Conservation (phyloP, 1,140 invertebrate species). For the Steinernema khuongi region DNA sequence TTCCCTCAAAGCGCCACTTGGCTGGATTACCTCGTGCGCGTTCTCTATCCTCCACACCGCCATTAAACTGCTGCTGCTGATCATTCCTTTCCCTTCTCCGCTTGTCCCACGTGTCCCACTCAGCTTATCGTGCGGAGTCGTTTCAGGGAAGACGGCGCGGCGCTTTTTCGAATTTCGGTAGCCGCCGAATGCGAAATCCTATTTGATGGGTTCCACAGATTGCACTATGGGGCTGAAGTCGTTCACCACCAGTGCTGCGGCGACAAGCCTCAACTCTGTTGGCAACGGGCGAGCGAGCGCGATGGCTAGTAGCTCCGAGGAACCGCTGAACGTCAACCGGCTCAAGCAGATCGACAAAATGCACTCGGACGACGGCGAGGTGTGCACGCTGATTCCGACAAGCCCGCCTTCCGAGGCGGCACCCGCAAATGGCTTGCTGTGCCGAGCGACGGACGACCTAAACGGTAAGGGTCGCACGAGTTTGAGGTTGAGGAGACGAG, state of each 20-base stretch:
- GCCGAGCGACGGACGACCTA: background rate
- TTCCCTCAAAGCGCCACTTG: slow-evolving; percentile 12
- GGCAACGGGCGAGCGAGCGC: background rate
- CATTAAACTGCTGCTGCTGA: background rate
- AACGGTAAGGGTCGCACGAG: background rate
- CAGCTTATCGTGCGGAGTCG: no score
- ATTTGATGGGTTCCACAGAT: background rate
- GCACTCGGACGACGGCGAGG: background rate
- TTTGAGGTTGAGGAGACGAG: background rate
- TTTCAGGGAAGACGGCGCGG: no score
- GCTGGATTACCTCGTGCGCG: slow-evolving; percentile 16
- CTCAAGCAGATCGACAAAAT: slow-evolving; percentile 9
- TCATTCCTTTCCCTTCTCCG: background rate
- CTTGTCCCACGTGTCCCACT: background rate
- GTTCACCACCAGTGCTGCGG: background rate
- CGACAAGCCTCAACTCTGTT: background rate
- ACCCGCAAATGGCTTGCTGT: background rate
- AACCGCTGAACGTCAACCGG: slow-evolving; percentile 1
- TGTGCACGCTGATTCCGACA: background rate
- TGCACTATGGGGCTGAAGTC: slow-evolving; percentile 4
- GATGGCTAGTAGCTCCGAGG: background rate
- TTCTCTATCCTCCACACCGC: background rate
- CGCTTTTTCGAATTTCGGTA: background rate
- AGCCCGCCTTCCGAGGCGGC: background rate
- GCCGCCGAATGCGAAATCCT: background rate